Conservation (phyloP, 2,888 invertebrate genomes). For the Oegoconia quadripuncta region DNA sequence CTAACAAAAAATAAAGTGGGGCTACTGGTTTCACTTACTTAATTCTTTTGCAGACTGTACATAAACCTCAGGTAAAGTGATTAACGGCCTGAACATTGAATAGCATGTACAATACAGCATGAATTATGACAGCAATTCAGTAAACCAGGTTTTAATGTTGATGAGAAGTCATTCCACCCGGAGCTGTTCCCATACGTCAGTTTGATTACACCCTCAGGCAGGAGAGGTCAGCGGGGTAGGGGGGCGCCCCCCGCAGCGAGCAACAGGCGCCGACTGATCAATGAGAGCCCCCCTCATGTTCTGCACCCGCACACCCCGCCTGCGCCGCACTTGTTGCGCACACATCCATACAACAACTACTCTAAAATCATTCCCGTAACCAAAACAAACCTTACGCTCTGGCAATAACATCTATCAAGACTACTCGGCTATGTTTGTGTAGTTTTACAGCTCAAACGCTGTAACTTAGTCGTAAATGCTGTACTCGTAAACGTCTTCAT, state of each 20-base stretch:
- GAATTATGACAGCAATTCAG: constrained; percentile 2
- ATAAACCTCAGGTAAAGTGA: too few relatives aligned
- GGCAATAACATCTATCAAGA: background rate
- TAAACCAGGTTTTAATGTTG: constrained; percentile 5
- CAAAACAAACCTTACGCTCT: background rate
- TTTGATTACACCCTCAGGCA: constrained; percentile 46
- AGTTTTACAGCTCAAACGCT: background rate
- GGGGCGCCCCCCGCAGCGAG: constrained; percentile 39
- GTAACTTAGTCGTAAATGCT: too few relatives aligned
- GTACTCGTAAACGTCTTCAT: background rate
- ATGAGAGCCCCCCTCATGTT: constrained; percentile 59
- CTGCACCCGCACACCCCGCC: constrained; percentile 38
- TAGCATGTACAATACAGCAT: background rate
- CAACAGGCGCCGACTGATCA: constrained; percentile 73
- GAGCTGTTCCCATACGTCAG: constrained; percentile 29
- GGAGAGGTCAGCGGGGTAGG: constrained; percentile 13
- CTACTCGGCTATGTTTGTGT: background rate
- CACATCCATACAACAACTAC: constrained; percentile 31
- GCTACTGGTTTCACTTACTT: too few relatives aligned
- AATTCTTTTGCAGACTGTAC: too few relatives aligned
- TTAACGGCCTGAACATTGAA: too few relatives aligned
- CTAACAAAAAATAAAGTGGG: too few relatives aligned
- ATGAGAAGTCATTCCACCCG: constrained; percentile 6
- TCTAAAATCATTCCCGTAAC: background rate
- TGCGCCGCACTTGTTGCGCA: constrained; percentile 76